These are phyloP conservation scores for Lepisosteus osseus DNA, from an alignment of 2,113 vertebrate genomes.

Conservation along the genomic window DNA sequence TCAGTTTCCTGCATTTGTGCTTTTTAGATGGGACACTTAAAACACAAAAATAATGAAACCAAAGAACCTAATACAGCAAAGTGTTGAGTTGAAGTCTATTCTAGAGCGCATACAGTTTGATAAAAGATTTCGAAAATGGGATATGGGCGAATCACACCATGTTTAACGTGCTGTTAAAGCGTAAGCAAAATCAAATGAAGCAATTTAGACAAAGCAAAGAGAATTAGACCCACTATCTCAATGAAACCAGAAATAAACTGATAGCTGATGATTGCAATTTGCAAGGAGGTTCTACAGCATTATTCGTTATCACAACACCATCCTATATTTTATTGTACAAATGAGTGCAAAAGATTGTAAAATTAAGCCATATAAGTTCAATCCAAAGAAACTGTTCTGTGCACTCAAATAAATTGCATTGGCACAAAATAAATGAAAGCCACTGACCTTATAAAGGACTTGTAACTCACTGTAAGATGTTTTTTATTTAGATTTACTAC, in stretches of 20 bases:
- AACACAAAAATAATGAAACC: constrained; percentile 38
- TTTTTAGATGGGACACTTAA: constrained; percentile 46
- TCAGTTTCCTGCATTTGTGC: constrained; percentile 31
- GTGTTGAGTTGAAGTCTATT: constrained; percentile 2
- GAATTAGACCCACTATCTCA: background rate
- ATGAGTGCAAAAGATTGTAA: constrained; percentile 12
- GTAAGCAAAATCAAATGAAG: too few relatives aligned
- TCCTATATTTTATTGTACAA: background rate
- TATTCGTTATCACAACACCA: background rate
- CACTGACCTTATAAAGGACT: constrained; percentile 14
- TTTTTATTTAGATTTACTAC: background rate
- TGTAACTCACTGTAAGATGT: constrained; percentile 28
- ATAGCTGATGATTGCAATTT: too few relatives aligned
- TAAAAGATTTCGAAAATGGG: too few relatives aligned
- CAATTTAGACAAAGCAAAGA: background rate
- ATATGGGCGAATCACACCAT: too few relatives aligned
- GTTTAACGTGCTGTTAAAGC: too few relatives aligned
- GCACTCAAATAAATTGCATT: constrained; percentile 28
- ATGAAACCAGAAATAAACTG: background rate
- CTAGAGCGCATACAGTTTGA: background rate
- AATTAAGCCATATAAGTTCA: background rate
- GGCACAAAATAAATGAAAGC: constrained; percentile 24
- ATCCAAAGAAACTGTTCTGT: constrained; percentile 21
- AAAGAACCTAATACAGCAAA: constrained; percentile 17
- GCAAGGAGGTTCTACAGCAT: background rate